Evolutionary conservation across 2,113 vertebrate species (phyloP).

Genomic region (Pomatostomus ruficeps): DNA sequence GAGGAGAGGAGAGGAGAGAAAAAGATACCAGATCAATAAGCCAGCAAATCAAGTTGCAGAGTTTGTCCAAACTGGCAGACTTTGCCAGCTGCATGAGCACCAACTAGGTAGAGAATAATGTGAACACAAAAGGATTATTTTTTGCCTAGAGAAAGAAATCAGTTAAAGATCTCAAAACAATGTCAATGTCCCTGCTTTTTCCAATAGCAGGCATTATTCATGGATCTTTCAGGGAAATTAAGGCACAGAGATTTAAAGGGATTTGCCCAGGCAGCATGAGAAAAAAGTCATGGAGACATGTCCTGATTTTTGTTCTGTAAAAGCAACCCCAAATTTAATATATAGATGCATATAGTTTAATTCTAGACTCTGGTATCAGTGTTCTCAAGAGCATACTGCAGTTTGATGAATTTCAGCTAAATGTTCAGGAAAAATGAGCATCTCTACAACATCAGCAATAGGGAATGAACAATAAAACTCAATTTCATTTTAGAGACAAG

Average conservation of each 20-base stretch:
- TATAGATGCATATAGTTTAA: not conserved
- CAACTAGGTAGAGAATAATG: not conserved
- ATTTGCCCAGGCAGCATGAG: not conserved
- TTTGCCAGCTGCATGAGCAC: not conserved
- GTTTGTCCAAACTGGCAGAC: not conserved
- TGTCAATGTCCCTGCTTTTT: not conserved
- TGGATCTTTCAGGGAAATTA: conserved; percentile 13
- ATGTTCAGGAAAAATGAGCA: not conserved
- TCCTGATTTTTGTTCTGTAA: not conserved
- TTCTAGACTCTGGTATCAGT: not conserved
- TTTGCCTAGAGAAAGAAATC: not conserved
- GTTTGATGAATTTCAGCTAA: not conserved
- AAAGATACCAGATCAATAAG: not conserved
- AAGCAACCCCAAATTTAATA: not conserved
- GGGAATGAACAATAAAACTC: not conserved
- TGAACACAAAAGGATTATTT: not conserved
- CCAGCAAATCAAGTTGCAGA: not conserved
- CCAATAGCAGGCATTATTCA: not conserved
- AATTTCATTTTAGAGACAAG: conserved; percentile 5
- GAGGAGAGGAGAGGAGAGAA: too few species aligned
- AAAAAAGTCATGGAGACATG: not conserved
- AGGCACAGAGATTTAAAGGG: not conserved
- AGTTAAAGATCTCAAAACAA: not conserved
- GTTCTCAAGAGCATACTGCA: not conserved
- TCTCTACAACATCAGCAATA: not conserved